Conservation (phyloP, 2,888 invertebrate species). For the Athetis lepigone region DNA sequence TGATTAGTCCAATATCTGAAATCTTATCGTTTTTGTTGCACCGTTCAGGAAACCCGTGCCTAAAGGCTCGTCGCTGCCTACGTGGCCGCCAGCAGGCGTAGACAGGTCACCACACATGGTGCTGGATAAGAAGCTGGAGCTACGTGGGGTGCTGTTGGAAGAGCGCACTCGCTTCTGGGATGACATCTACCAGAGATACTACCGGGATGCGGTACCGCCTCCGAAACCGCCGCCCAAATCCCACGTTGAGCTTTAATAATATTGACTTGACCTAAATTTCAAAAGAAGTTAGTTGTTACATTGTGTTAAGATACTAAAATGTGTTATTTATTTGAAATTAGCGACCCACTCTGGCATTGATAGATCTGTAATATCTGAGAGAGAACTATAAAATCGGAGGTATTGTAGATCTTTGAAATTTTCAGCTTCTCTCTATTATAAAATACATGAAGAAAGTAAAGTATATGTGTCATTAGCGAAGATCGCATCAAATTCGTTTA, state of each 20-base stretch:
- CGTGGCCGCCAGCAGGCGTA: constrained; percentile 63
- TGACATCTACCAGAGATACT: constrained; percentile 61
- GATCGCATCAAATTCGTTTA: too few species aligned
- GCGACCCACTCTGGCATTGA: too few species aligned
- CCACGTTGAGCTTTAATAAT: constrained; percentile 13
- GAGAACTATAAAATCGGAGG: too few species aligned
- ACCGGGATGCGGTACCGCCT: constrained; percentile 35
- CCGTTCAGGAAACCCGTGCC: constrained; percentile 69
- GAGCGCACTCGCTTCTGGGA: constrained; percentile 66
- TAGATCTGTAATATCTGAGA: too few species aligned
- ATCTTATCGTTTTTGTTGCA: neutral
- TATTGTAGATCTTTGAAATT: too few species aligned
- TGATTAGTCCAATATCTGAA: neutral
- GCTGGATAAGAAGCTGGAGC: constrained; percentile 58
- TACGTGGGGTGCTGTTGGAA: constrained; percentile 52
- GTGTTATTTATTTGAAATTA: too few species aligned
- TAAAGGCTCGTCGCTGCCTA: constrained; percentile 58
- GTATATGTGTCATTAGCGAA: too few species aligned
- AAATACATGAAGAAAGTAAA: too few species aligned
- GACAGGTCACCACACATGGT: constrained; percentile 66
- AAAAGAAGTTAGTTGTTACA: too few species aligned
- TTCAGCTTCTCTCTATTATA: too few species aligned
- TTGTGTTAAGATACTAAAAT: too few species aligned
- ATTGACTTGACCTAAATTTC: too few species aligned
- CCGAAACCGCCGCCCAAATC: constrained; percentile 1